Evolutionary conservation across 2,113 vertebrate genomes (phyloP).

Genomic region (Passer domesticus): DNA sequence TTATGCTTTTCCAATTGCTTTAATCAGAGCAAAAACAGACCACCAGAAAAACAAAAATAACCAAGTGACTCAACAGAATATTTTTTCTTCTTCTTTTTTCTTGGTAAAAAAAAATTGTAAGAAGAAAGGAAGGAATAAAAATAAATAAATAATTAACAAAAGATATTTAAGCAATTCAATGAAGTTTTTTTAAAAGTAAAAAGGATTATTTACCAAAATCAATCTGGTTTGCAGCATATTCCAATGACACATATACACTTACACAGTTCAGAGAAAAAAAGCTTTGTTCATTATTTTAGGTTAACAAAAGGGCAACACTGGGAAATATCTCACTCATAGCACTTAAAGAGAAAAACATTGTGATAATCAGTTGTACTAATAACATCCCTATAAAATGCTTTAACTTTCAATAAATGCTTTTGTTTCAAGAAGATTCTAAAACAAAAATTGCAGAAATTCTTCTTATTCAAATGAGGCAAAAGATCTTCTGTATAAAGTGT

Average conservation of each 20-base stretch:
- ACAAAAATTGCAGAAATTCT: background rate
- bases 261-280: background rate
- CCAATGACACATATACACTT: background rate
- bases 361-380: background rate
- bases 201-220: background rate
- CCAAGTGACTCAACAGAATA: fast-evolving
- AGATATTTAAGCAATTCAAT: background rate
- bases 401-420: background rate
- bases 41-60: background rate
- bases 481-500: background rate
- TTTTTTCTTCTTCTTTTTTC: background rate
- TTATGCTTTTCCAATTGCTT: background rate
- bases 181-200: background rate
- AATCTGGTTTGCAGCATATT: background rate
- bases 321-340: background rate
- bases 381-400: background rate
- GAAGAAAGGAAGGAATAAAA: background rate
- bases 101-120: background rate
- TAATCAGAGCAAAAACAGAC: background rate
- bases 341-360: background rate
- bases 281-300: background rate
- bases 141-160: background rate
- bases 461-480: background rate
- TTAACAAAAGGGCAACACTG: background rate
- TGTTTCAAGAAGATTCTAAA: background rate